These are phyloP conservation scores for Cottus gobio DNA, from an alignment of 2,113 vertebrate genomes.

Conservation along the genomic window DNA sequence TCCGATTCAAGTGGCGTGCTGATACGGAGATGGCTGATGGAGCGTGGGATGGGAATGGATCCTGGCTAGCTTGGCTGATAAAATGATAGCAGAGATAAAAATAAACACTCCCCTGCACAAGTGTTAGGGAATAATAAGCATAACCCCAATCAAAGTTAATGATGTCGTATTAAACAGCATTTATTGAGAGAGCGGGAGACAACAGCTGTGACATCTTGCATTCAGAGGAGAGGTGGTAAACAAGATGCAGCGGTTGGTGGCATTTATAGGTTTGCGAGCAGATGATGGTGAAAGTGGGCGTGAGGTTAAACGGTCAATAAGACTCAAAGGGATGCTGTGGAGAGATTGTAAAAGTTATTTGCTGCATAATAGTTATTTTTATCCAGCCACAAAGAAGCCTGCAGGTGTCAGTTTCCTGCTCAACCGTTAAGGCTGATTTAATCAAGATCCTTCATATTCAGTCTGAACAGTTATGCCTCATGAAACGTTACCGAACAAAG, in stretches of 20 bases:
- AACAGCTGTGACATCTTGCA: slow-evolving; percentile 63
- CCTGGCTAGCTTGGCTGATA: slow-evolving; percentile 36
- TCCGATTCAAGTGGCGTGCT: slow-evolving; percentile 55
- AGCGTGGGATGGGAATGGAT: slow-evolving; percentile 31
- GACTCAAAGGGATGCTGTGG: slow-evolving; percentile 22
- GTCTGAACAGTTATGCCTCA: slow-evolving; percentile 10
- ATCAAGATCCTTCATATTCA: slow-evolving; percentile 49
- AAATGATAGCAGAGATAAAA: slow-evolving; percentile 65
- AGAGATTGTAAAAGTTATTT: slow-evolving; percentile 20
- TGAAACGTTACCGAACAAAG: slow-evolving; percentile 3
- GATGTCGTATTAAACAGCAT: slow-evolving; percentile 65
- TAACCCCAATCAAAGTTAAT: slow-evolving; percentile 75
- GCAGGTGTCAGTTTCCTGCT: slow-evolving; percentile 12
- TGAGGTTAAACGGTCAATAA: slow-evolving; percentile 45
- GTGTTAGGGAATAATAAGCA: slow-evolving; percentile 62
- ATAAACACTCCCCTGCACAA: slow-evolving; percentile 61
- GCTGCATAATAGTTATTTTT: slow-evolving; percentile 25
- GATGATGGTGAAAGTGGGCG: slow-evolving; percentile 18
- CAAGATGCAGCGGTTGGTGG: slow-evolving; percentile 36
- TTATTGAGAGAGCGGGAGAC: slow-evolving; percentile 64
- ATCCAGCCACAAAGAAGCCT: not conserved
- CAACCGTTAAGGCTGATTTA: slow-evolving; percentile 5
- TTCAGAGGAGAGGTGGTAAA: slow-evolving; percentile 58
- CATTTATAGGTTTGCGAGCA: slow-evolving; percentile 59
- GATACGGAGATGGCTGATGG: slow-evolving; percentile 36